These are phyloP conservation scores for Heliconius melpomene DNA, from an alignment of 1,140 invertebrate genomes.

Conservation along the genomic window DNA sequence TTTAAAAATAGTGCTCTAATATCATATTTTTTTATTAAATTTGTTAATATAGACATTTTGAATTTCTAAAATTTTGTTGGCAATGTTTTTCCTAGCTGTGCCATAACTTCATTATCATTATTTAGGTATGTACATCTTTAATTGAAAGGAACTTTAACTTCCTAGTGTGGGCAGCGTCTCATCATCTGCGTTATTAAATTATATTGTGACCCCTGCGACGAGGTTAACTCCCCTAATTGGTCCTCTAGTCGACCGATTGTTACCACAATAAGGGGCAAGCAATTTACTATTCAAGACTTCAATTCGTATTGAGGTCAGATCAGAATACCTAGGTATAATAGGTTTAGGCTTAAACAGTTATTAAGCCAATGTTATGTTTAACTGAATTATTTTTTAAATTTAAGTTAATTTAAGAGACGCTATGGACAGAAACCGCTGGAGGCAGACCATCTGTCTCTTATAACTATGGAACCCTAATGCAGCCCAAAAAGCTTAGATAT, in stretches of 20 bases:
- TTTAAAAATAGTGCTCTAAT: too few species aligned
- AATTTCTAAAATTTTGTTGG: not conserved
- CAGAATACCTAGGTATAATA: not conserved
- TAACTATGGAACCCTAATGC: too few species aligned
- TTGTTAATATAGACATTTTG: too few species aligned
- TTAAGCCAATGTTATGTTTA: too few species aligned
- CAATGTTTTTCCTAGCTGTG: not conserved
- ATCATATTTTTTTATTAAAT: too few species aligned
- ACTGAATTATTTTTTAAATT: too few species aligned
- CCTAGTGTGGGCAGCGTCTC: slow-evolving; percentile 36
- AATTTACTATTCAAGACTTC: slow-evolving; percentile 50
- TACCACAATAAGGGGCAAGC: slow-evolving; percentile 50
- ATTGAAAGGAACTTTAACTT: slow-evolving; percentile 9
- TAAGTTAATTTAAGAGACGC: too few species aligned
- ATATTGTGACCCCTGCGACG: slow-evolving; percentile 66
- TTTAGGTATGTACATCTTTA: not conserved
- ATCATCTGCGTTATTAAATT: slow-evolving; percentile 59
- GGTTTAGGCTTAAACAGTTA: not conserved
- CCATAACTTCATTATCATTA: too few species aligned
- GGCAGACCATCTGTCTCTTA: too few species aligned
- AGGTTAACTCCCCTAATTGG: slow-evolving; percentile 66
- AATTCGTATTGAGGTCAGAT: slow-evolving; percentile 33
- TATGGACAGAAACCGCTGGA: too few species aligned
- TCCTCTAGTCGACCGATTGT: slow-evolving; percentile 49
- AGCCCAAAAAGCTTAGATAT: too few species aligned